Evolutionary conservation across 1,140 invertebrate genomes (phyloP).

Genomic region (Contarinia nasturtii): DNA sequence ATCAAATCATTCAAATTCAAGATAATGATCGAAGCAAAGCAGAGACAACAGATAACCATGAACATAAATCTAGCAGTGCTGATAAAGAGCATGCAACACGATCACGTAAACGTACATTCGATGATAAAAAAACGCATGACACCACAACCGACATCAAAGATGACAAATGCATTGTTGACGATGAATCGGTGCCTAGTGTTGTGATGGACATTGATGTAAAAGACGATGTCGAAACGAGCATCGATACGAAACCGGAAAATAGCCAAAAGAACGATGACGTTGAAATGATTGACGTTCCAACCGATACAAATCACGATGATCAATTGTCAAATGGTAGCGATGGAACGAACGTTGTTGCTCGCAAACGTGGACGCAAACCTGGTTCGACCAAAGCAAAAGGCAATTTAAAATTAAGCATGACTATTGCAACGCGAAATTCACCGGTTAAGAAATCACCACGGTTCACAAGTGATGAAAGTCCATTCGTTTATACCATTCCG

Average conservation of each 20-base stretch:
- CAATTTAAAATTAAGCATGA: neutral
- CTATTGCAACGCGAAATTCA: neutral
- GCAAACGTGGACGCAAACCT: neutral
- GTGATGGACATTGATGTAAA: neutral
- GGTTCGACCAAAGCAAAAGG: neutral
- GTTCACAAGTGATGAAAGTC: neutral
- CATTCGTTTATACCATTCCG: neutral
- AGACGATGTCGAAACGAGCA: neutral
- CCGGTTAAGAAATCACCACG: slow-evolving; percentile 1
- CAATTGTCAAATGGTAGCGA: neutral
- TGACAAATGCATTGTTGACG: neutral
- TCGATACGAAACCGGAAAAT: neutral
- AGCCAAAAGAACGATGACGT: neutral
- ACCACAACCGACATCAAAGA: neutral
- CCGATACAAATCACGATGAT: neutral
- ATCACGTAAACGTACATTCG: neutral
- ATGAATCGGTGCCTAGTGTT: neutral
- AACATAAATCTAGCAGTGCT: neutral
- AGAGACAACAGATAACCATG: neutral
- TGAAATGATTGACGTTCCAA: neutral
- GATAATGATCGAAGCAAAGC: neutral
- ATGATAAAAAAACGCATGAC: neutral
- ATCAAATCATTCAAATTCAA: neutral
- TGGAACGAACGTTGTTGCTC: neutral
- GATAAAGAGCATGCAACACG: neutral